Conservation (phyloP, 1,140 invertebrate genomes). For the Oryctes rhinoceros region DNA sequence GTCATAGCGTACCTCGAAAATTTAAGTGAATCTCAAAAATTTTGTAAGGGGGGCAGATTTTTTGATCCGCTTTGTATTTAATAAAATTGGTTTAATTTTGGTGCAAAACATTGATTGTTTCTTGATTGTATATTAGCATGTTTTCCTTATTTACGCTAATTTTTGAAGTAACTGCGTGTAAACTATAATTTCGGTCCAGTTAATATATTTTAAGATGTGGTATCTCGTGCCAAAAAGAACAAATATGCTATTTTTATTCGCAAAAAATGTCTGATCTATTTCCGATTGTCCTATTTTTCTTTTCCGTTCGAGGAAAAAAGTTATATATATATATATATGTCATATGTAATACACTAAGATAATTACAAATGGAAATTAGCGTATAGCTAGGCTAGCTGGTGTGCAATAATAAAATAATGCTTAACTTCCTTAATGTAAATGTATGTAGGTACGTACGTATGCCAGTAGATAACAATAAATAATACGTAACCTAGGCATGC, state of each 20-base stretch:
- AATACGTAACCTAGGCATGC: neutral
- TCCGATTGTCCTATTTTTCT: neutral
- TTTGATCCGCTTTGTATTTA: too few relatives aligned
- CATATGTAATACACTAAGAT: conserved; percentile 14
- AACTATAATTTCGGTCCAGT: too few relatives aligned
- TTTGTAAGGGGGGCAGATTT: too few relatives aligned
- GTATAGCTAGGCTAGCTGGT: conserved; percentile 25
- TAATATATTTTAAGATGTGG: neutral
- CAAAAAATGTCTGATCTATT: neutral
- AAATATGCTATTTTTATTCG: neutral
- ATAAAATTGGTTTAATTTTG: too few relatives aligned
- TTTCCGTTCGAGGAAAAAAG: neutral
- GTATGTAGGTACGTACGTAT: too few relatives aligned
- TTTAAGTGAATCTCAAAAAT: too few relatives aligned
- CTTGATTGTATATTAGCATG: too few relatives aligned
- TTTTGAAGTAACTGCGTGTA: too few relatives aligned
- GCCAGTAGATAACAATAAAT: neutral
- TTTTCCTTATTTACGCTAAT: too few relatives aligned
- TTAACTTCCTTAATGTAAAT: neutral
- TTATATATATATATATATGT: neutral
- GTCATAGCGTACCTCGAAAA: too few relatives aligned
- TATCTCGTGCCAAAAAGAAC: neutral
- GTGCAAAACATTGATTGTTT: too few relatives aligned
- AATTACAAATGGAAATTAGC: conserved; percentile 15
- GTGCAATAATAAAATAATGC: conserved; percentile 15